Percentiles rank a stretch among this genome's conserved stretches.
Conservation (phyloP, 2,113 vertebrate genomes). For the Cyphomyrus plagiostoma region DNA sequence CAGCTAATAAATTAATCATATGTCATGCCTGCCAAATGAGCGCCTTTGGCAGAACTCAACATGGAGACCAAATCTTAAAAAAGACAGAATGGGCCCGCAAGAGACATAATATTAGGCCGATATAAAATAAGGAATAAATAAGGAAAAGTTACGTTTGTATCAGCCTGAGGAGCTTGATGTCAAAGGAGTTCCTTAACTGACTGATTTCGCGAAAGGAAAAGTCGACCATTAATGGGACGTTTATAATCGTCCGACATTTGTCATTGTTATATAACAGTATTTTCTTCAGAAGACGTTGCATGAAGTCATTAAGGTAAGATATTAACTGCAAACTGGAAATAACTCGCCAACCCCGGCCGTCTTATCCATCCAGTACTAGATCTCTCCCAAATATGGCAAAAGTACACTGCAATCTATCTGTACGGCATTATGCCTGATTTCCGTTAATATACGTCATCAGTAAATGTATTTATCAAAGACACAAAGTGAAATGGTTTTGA, state of each 20-base stretch:
- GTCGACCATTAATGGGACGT: not conserved
- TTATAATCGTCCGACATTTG: not conserved
- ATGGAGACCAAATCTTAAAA: not conserved
- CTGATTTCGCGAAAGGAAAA: too few species aligned
- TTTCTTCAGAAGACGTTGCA: not conserved
- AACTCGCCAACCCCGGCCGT: not conserved
- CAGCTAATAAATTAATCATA: constrained; percentile 15
- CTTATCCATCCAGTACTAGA: not conserved
- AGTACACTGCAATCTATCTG: not conserved
- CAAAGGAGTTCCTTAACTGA: not conserved
- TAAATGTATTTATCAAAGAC: not conserved
- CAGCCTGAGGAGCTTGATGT: not conserved
- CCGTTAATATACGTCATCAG: not conserved
- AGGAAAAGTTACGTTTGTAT: not conserved
- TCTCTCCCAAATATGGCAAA: not conserved
- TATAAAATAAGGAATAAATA: not conserved
- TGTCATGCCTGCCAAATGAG: constrained; percentile 11
- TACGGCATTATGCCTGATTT: not conserved
- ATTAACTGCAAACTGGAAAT: not conserved
- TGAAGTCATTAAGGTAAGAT: not conserved
- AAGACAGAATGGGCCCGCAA: not conserved
- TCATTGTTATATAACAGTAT: not conserved
- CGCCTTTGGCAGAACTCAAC: not conserved
- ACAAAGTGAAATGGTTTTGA: not conserved
- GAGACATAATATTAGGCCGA: not conserved